Evolutionary conservation across 2,888 invertebrate species (phyloP).

Genomic region (Drosophila picticornis): DNA sequence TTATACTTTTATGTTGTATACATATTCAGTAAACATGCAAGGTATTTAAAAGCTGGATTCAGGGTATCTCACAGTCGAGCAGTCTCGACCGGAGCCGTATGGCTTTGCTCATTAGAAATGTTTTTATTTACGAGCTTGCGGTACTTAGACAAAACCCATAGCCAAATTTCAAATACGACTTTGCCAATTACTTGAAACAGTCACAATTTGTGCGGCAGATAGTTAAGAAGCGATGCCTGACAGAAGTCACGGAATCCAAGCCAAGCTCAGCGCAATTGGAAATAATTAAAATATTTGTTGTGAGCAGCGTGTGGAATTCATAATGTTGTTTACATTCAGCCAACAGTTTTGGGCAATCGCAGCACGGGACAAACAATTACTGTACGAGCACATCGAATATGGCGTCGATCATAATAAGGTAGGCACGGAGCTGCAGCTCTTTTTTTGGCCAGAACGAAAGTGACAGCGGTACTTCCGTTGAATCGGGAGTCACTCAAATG

Average conservation of each 20-base stretch:
- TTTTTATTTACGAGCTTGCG: background rate
- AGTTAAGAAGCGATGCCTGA: constrained; percentile 22
- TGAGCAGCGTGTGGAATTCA: constrained; percentile 49
- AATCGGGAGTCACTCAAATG: constrained; percentile 17
- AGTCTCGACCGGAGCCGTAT: background rate
- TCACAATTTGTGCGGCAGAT: constrained; percentile 5
- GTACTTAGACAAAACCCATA: background rate
- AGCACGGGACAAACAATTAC: constrained; percentile 62
- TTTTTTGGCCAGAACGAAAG: constrained; percentile 63
- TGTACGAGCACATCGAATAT: constrained; percentile 52
- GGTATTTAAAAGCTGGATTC: background rate
- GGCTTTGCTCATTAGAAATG: background rate
- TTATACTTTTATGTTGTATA: background rate
- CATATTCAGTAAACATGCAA: accelerated
- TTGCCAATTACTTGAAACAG: constrained; percentile 2
- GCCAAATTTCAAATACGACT: background rate
- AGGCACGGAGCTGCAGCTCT: constrained; percentile 9
- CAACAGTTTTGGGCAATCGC: constrained; percentile 29
- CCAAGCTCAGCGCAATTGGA: constrained; percentile 56
- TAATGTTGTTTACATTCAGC: constrained; percentile 53
- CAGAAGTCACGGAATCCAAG: constrained; percentile 48
- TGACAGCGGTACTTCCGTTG: constrained; percentile 71
- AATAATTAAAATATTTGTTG: constrained; percentile 77
- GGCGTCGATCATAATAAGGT: constrained; percentile 57
- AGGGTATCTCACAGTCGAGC: background rate